phyloP scores from a whole-genome alignment of 2,113 vertebrate species.

The Morone chrysops region DNA sequence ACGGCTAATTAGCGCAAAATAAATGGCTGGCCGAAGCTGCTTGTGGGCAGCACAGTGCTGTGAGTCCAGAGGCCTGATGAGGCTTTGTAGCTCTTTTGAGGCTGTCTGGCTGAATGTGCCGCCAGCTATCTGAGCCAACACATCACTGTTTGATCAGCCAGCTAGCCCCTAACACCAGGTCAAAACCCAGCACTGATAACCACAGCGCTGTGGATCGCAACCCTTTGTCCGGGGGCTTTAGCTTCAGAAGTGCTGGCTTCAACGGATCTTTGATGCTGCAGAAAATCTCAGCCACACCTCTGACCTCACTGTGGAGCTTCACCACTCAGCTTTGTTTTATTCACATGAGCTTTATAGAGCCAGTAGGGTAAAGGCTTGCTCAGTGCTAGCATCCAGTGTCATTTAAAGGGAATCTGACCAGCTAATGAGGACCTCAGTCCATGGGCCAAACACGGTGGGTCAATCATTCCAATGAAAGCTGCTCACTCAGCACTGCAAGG shows the following conservation, averaged over 20 bases:
- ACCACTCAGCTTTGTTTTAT: slow-evolving; percentile 21
- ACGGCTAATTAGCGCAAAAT: slow-evolving; percentile 68
- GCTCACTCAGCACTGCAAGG: no score
- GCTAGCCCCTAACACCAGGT: slow-evolving; percentile 59
- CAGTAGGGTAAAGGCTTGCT: not conserved
- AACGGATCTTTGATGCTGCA: slow-evolving; percentile 57
- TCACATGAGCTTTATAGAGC: slow-evolving; percentile 20
- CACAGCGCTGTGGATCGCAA: slow-evolving; percentile 47
- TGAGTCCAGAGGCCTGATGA: slow-evolving; percentile 61
- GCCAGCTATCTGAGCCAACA: slow-evolving; percentile 43
- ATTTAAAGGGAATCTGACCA: slow-evolving; percentile 22
- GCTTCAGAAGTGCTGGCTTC: slow-evolving; percentile 69
- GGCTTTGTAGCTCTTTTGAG: slow-evolving; percentile 58
- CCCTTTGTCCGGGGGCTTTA: slow-evolving; percentile 63
- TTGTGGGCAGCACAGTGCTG: slow-evolving; percentile 52
- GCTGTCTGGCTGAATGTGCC: slow-evolving; percentile 56
- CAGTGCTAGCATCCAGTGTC: not conserved
- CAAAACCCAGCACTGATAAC: slow-evolving; percentile 59
- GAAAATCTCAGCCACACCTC: slow-evolving; percentile 56
- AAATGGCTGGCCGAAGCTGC: slow-evolving; percentile 61
- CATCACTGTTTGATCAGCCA: slow-evolving; percentile 60
- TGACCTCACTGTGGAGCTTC: slow-evolving; percentile 69
- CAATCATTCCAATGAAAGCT: slow-evolving; percentile 4
- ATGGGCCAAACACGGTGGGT: not conserved
- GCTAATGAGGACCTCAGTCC: slow-evolving; percentile 11